Conservation (phyloP, 2,797 vertebrate genomes). For the Labroides dimidiatus region DNA sequence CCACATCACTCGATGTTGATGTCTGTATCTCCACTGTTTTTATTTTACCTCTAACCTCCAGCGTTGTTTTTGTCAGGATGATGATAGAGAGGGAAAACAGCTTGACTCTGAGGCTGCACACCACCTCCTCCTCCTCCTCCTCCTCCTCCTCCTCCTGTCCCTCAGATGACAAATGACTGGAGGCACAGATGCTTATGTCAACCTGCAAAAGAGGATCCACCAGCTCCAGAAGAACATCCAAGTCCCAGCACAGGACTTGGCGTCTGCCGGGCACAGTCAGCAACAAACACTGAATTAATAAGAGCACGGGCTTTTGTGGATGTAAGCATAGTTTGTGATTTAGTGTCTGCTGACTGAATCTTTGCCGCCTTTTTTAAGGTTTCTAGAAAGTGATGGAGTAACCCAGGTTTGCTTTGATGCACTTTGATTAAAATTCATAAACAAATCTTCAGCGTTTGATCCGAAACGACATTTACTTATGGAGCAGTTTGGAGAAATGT, state of each 20-base stretch:
- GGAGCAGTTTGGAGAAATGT: background rate
- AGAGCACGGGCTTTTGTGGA: constrained; percentile 32
- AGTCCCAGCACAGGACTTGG: constrained; percentile 14
- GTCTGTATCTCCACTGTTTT: constrained; percentile 37
- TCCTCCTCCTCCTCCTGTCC: constrained; percentile 19
- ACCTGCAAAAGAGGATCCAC: constrained; percentile 34
- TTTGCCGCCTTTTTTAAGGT: constrained; percentile 24
- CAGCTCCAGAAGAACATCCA: constrained; percentile 21
- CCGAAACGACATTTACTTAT: constrained; percentile 11
- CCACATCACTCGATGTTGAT: constrained; percentile 18
- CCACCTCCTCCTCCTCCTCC: constrained; percentile 14
- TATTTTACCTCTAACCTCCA: constrained; percentile 48
- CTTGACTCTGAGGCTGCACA: constrained; percentile 37
- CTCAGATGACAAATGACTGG: constrained; percentile 51
- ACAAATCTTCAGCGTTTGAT: constrained; percentile 4
- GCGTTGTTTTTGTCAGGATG: constrained; percentile 36
- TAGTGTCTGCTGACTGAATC: constrained; percentile 24
- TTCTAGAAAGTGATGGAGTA: constrained; percentile 22
- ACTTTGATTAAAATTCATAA: constrained; percentile 18
- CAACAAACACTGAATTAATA: constrained; percentile 46
- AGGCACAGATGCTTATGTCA: constrained; percentile 42
- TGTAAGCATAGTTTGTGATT: constrained; percentile 39
- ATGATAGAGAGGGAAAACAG: constrained; percentile 38
- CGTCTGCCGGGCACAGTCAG: constrained; percentile 33
- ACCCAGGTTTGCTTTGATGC: constrained; percentile 18